Percentiles rank a stretch among this genome's conserved stretches.
These are phyloP conservation scores for Lepus europaeus DNA, from an alignment of 2,113 vertebrate genomes.

Conservation along the genomic window DNA sequence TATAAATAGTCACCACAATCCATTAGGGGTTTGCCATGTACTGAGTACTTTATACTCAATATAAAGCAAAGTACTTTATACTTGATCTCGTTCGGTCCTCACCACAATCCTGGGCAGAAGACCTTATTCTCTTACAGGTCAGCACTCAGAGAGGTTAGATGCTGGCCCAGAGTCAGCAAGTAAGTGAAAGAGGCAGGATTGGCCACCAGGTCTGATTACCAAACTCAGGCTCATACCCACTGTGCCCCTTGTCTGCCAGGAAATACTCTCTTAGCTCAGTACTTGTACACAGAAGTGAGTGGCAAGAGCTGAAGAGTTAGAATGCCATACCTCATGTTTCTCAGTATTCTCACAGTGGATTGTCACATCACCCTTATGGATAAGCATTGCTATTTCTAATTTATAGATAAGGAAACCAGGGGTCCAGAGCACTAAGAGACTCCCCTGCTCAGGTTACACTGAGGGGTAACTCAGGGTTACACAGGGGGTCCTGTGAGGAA, in stretches of 20 bases:
- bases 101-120: neutral
- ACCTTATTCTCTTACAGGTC: neutral
- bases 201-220: neutral
- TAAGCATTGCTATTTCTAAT: neutral
- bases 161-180: neutral
- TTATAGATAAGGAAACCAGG: neutral
- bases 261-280: neutral
- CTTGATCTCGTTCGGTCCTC: neutral
- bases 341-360: neutral
- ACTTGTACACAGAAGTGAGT: neutral
- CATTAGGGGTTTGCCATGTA: neutral
- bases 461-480: no score
- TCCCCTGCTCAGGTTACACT: neutral
- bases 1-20: neutral
- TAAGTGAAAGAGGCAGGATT: constrained; percentile 26
- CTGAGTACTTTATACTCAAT: neutral
- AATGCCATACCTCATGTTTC: neutral
- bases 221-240: neutral
- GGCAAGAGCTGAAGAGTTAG: neutral
- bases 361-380: neutral
- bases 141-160: constrained; percentile 2
- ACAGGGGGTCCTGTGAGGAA: neutral
- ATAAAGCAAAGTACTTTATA: neutral
- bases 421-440: neutral
- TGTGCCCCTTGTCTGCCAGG: neutral